A percentile compares a stretch with the other conserved stretches of the same genome.
phyloP scores from a whole-genome alignment of 2,113 vertebrate genomes.

The Xyliphius kryptos region DNA sequence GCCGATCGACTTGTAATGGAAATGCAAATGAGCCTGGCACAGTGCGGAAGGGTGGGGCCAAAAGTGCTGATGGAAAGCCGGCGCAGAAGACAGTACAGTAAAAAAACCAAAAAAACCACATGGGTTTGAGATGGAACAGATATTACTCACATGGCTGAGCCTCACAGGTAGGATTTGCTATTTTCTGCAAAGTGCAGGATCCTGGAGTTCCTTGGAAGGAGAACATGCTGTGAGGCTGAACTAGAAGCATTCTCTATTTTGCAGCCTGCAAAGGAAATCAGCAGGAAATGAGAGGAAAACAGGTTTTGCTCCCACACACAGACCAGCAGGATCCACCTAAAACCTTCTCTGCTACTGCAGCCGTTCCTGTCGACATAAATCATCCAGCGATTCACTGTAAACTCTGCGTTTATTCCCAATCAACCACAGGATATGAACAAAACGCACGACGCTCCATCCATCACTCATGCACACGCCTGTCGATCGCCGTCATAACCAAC shows the following conservation, averaged over 20 bases:
- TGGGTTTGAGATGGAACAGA: background rate
- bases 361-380: conserved; percentile 4
- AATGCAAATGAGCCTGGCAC: no score
- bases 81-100: background rate
- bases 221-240: conserved; percentile 11
- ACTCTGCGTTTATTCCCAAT: no score
- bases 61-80: no score
- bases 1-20: no score
- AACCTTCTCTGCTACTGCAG: background rate
- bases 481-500: no score
- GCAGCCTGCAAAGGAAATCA: conserved; percentile 23
- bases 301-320: conserved; percentile 19
- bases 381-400: no score
- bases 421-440: no score
- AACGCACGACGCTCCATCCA: no score
- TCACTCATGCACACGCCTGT: no score
- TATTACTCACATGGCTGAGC: background rate
- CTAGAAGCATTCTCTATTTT: background rate
- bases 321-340: conserved; percentile 1
- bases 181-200: conserved; percentile 5
- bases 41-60: no score
- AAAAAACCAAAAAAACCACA: background rate
- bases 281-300: conserved; percentile 28
- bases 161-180: conserved; percentile 2
- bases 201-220: conserved; percentile 13